Percentiles rank a stretch among this genome's conserved stretches.
These are phyloP conservation scores for Pardosa pseudoannulata DNA, from an alignment of 2,888 invertebrate genomes.

Conservation along the genomic window DNA sequence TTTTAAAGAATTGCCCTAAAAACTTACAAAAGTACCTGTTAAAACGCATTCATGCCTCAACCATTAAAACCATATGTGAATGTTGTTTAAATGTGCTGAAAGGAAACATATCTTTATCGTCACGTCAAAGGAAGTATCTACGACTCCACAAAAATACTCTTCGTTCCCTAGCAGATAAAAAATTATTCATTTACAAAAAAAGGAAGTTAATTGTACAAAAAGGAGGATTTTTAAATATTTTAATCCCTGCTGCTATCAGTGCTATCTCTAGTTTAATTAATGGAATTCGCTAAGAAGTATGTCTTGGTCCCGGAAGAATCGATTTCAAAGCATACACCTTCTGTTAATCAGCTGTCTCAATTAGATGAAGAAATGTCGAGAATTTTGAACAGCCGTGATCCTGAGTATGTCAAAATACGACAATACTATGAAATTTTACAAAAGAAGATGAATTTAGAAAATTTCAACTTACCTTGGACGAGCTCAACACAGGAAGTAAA, in stretches of 20 bases:
- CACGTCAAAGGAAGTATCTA: not conserved
- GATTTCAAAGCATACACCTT: not conserved
- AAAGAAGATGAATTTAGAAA: not conserved
- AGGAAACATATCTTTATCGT: not conserved
- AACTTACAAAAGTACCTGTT: not conserved
- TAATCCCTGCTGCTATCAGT: not conserved
- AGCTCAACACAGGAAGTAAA: too few relatives aligned
- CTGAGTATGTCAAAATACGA: not conserved
- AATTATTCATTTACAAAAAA: not conserved
- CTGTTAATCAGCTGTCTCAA: not conserved
- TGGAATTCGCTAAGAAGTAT: slow-evolving; percentile 27
- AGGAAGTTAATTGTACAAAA: not conserved
- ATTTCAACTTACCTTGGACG: too few relatives aligned
- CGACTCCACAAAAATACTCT: not conserved
- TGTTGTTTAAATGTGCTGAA: not conserved
- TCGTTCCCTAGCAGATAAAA: not conserved
- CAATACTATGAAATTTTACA: slow-evolving; percentile 12
- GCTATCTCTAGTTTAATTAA: not conserved
- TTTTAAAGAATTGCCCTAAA: not conserved
- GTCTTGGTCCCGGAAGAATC: not conserved
- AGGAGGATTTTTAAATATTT: slow-evolving; percentile 14
- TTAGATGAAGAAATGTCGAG: slow-evolving; percentile 6
- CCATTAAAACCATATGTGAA: not conserved
- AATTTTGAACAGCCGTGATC: not conserved
- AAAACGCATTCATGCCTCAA: not conserved